Base-by-base conservation (phyloP, 2,888 invertebrate species). In the Melinaea menophilus region DNA sequence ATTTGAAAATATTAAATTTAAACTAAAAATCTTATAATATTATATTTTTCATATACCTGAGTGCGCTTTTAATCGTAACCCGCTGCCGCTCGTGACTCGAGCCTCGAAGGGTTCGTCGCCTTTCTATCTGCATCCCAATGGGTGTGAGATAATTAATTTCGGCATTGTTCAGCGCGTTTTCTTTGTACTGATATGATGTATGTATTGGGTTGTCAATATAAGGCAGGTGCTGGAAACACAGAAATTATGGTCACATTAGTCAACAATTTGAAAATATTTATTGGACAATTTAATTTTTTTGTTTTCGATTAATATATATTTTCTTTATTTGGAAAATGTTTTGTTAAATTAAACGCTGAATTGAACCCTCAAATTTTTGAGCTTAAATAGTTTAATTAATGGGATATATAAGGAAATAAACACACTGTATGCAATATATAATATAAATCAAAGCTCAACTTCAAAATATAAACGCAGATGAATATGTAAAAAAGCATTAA, bases 91-190 rank as follows among this genome's bases (percentile, higher is more conserved):
- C 5, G 31, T 51, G 51, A 5, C 31, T n/a, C 31, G 47, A 11
- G 34, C 13, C 58, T 37, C 48, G 13, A 46, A 35, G 4, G 4
- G 41, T 65, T 63, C 59, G 63, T 61, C 66, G 58, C 61, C 55
- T 51, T 65, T 69, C 72, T 72, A 72, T 75, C 72, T 74, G 72
- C 69, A 72, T 73, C 47, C 57, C 59, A 59, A 59, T 78, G 78
- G 80, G 80, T 76, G 75, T 71, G 74, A 65, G 71, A 76, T 81
- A 79, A 82, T 82, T 84, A 84, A 83, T 83, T 82, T 70, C 68
- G 63, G 74, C 74, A 77, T 82, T 83, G 81, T 82, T 73, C 70
- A 73, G 63, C 63, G 61, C 68, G 61, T 62, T 72, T 71, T 70
- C 72, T 72, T 74, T 74, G 73, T 72, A 62, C 63, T 60, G 59